These are phyloP conservation scores for Desmodus rotundus DNA, from an alignment of 2,113 vertebrate genomes.

Conservation along the genomic window DNA sequence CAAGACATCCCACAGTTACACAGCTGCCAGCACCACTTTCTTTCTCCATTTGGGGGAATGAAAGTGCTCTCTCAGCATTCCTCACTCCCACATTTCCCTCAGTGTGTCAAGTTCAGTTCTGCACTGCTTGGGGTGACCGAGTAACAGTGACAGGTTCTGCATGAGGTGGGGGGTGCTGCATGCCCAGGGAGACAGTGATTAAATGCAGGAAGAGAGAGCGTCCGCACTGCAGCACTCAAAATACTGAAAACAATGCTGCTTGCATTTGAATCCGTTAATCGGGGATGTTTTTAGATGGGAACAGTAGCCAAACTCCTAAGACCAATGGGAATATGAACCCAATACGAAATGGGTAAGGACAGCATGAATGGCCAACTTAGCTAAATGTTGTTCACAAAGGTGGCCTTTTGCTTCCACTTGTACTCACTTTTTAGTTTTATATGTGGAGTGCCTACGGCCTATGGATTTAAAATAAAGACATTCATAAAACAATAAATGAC, in stretches of 20 bases:
- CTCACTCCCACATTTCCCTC: background rate
- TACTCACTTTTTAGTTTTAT: background rate
- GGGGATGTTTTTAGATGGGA: constrained; percentile 53
- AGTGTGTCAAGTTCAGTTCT: background rate
- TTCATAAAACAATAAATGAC: background rate
- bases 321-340: background rate
- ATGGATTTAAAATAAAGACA: background rate
- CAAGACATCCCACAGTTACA: background rate
- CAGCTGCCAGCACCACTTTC: constrained; percentile 6
- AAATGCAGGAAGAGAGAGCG: background rate
- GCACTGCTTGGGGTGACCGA: background rate
- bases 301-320: background rate
- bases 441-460: background rate
- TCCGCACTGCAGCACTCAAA: background rate
- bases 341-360: background rate
- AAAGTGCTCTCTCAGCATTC: background rate
- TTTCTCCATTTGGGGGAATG: background rate
- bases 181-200: background rate
- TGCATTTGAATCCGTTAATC: constrained; percentile 21
- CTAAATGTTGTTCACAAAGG: background rate
- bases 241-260: background rate
- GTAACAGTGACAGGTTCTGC: background rate
- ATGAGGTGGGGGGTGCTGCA: background rate
- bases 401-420: background rate
- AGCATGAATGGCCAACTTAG: background rate